A percentile compares a stretch with the other conserved stretches of the same genome.
These are phyloP conservation scores for Cotesia typhae DNA, from an alignment of 1,140 invertebrate genomes.

Conservation along the genomic window DNA sequence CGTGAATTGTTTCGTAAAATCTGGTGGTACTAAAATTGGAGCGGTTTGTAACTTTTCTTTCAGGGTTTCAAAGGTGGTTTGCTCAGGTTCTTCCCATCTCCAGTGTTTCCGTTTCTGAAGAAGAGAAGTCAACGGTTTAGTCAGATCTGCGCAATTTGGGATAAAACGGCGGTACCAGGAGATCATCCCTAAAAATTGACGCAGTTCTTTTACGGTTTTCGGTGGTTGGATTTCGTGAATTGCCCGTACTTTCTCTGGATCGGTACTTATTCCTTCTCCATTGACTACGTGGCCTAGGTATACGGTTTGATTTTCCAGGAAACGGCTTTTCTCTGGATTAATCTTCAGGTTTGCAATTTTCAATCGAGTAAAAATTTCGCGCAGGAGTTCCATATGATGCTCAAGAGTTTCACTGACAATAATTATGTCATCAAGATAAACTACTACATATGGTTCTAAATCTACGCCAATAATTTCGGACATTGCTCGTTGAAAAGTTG, in stretches of 20 bases:
- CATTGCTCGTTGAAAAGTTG: slow-evolving; percentile 50
- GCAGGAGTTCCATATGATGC: slow-evolving; percentile 39
- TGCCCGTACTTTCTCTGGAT: slow-evolving; percentile 45
- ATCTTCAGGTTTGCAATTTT: slow-evolving; percentile 40
- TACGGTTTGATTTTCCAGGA: slow-evolving; percentile 39
- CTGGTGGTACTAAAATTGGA: slow-evolving; percentile 38
- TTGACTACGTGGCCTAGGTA: slow-evolving; percentile 48
- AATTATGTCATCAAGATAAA: slow-evolving; percentile 47
- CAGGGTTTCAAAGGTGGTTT: neutral
- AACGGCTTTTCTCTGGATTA: slow-evolving; percentile 46
- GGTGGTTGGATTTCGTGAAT: slow-evolving; percentile 38
- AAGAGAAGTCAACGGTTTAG: slow-evolving; percentile 44
- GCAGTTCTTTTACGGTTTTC: slow-evolving; percentile 43
- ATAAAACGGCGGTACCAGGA: slow-evolving; percentile 59
- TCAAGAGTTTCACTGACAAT: slow-evolving; percentile 16
- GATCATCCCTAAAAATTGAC: slow-evolving; percentile 47
- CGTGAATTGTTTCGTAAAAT: slow-evolving; percentile 46
- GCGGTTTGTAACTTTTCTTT: neutral
- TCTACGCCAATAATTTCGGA: slow-evolving; percentile 36
- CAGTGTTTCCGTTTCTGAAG: slow-evolving; percentile 44
- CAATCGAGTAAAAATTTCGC: slow-evolving; percentile 40
- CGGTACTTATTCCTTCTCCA: slow-evolving; percentile 42
- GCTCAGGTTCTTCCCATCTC: slow-evolving; percentile 41
- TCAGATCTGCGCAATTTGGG: slow-evolving; percentile 48
- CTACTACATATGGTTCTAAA: slow-evolving; percentile 32